Conservation (phyloP, 2,888 invertebrate genomes). For the Venustoraphidia nigricollis region DNA sequence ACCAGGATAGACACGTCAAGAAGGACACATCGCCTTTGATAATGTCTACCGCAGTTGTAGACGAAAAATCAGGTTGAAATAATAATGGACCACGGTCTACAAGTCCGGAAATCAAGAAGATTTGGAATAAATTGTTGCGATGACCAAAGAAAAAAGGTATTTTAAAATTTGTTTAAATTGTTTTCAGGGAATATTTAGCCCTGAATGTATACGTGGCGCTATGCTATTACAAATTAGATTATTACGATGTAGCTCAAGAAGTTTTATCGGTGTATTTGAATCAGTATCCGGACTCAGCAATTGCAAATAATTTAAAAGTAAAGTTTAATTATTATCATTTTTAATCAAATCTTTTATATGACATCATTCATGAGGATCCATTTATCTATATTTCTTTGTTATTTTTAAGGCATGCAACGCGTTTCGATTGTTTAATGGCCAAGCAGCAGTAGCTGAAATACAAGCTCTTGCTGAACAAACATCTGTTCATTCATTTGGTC, state of each 20-base stretch:
- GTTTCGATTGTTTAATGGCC: constrained; percentile 80
- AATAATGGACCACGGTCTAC: no score
- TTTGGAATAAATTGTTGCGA: no score
- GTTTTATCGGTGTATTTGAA: constrained; percentile 87
- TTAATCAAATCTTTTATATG: background rate
- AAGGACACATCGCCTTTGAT: no score
- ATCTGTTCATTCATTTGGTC: constrained; percentile 61
- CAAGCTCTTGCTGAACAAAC: constrained; percentile 61
- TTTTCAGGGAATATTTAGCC: constrained; percentile 71
- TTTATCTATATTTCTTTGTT: constrained; percentile 1
- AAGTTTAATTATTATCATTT: background rate
- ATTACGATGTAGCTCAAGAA: constrained; percentile 96
- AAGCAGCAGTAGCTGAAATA: constrained; percentile 85
- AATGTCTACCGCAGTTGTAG: no score
- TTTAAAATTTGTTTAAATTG: constrained; percentile 5
- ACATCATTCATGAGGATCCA: background rate
- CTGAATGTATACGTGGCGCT: constrained; percentile 93
- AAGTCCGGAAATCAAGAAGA: no score
- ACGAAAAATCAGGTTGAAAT: no score
- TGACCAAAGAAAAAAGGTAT: background rate
- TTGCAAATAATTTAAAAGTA: constrained; percentile 86
- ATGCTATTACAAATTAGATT: constrained; percentile 97
- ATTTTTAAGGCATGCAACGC: constrained; percentile 53
- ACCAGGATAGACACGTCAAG: no score
- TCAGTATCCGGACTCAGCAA: constrained; percentile 82